phyloP scores from a whole-genome alignment of 2,888 invertebrate species.

The Caenorhabditis sp. region DNA sequence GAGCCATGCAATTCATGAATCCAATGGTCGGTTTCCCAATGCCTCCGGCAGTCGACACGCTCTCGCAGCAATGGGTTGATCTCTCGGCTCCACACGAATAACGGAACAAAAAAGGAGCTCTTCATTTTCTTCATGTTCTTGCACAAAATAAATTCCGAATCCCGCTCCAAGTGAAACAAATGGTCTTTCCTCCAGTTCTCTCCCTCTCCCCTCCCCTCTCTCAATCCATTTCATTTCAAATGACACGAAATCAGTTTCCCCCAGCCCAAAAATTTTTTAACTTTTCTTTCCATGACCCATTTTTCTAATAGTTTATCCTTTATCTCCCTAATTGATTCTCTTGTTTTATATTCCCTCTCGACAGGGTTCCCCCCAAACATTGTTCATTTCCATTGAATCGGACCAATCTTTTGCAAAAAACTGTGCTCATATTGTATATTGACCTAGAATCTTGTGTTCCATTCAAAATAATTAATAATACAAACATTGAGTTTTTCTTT shows the following conservation, averaged over 20 bases:
- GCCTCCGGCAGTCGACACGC: constrained; percentile 49
- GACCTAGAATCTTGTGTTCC: too few species aligned
- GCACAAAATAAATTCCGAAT: neutral
- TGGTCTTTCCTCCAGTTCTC: constrained; percentile 44
- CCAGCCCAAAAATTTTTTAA: neutral
- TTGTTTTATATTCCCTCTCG: constrained; percentile 13
- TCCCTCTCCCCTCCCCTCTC: constrained; percentile 34
- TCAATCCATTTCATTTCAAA: constrained; percentile 13
- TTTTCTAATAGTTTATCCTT: constrained; percentile 3
- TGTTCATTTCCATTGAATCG: constrained; percentile 16
- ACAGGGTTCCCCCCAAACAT: constrained; percentile 12
- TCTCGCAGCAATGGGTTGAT: constrained; percentile 56
- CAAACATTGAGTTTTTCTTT: constrained; percentile 1
- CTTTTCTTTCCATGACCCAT: constrained; percentile 27
- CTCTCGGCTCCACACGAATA: constrained; percentile 48
- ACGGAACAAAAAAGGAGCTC: neutral
- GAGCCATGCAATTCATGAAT: constrained; percentile 70
- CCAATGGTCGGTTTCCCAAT: constrained; percentile 69
- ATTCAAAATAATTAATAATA: too few species aligned
- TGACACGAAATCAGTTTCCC: constrained; percentile 16
- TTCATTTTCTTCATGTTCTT: constrained; percentile 9
- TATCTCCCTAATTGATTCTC: constrained; percentile 1
- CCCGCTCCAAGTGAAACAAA: constrained; percentile 17
- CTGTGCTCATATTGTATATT: constrained; percentile 22
- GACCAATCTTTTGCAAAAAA: neutral